Conservation (phyloP, 2,113 vertebrate species). For the Picathartes gymnocephalus region DNA sequence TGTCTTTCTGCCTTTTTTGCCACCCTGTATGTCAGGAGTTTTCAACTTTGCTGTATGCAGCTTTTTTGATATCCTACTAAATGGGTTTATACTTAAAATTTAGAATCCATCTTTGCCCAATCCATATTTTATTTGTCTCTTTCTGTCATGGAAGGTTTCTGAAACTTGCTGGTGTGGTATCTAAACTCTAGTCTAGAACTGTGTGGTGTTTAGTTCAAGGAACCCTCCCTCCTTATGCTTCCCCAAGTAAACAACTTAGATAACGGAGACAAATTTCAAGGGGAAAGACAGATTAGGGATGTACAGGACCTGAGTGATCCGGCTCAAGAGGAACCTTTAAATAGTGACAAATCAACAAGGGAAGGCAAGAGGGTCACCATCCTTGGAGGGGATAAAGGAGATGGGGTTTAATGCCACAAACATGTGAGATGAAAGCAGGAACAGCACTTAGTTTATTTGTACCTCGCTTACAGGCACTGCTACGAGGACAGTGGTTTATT, state of each 20-base stretch:
- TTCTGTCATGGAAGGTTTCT: not conserved
- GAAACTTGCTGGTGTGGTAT: not conserved
- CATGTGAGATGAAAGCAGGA: not conserved
- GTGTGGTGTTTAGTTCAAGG: not conserved
- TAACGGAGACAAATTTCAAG: not conserved
- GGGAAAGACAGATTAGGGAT: not conserved
- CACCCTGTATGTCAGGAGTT: not conserved
- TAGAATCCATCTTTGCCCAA: not conserved
- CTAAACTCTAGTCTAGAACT: not conserved
- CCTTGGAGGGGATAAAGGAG: not conserved
- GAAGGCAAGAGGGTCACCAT: not conserved
- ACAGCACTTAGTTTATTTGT: not conserved
- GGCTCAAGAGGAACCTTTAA: conserved; percentile 6
- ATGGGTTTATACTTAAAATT: not conserved
- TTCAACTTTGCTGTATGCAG: not conserved
- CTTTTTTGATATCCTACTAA: not conserved
- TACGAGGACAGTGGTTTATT: not conserved
- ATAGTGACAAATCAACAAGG: not conserved
- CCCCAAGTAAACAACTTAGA: not conserved
- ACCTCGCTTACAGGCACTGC: not conserved
- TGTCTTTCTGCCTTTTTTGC: not conserved
- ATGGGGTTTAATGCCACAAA: not conserved
- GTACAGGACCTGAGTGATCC: not conserved
- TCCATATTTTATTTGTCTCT: not conserved
- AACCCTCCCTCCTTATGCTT: not conserved